Conservation (phyloP, 37 sponge, comb jelly and placozoan species). For the Bolinopsis microptera region DNA sequence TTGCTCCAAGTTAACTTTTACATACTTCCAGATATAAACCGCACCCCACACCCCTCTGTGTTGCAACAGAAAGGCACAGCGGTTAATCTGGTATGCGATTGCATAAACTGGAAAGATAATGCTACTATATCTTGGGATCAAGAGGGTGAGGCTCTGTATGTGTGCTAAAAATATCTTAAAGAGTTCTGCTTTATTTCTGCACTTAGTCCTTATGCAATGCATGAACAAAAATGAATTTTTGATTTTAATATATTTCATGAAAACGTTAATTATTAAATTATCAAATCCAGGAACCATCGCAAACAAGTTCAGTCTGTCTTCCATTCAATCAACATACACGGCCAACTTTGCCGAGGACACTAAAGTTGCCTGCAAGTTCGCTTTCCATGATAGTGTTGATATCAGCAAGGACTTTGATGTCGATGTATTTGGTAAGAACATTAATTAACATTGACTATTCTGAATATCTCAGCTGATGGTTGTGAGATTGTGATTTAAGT, state of each 20-base stretch:
- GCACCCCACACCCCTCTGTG: background rate
- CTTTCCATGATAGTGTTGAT: background rate
- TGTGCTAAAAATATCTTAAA: no score
- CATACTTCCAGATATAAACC: background rate
- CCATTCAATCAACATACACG: background rate
- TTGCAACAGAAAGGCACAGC: background rate
- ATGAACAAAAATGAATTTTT: no score
- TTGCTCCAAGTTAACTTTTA: no score
- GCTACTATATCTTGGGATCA: background rate
- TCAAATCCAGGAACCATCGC: background rate
- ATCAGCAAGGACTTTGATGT: background rate
- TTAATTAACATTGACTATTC: background rate
- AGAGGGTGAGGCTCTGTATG: background rate
- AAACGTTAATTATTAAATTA: no score
- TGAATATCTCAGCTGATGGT: no score
- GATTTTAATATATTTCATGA: no score
- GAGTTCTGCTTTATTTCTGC: no score
- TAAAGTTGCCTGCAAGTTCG: background rate
- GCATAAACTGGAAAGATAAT: conserved; percentile 31
- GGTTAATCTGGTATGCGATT: background rate
- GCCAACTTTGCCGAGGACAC: background rate
- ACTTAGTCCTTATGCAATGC: no score
- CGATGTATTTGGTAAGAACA: background rate
- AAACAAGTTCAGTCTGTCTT: background rate
- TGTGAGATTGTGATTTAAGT: no score